Evolutionary conservation across 2,797 vertebrate genomes (phyloP).

Genomic region (Tokudaia tokunoshimensis): DNA sequence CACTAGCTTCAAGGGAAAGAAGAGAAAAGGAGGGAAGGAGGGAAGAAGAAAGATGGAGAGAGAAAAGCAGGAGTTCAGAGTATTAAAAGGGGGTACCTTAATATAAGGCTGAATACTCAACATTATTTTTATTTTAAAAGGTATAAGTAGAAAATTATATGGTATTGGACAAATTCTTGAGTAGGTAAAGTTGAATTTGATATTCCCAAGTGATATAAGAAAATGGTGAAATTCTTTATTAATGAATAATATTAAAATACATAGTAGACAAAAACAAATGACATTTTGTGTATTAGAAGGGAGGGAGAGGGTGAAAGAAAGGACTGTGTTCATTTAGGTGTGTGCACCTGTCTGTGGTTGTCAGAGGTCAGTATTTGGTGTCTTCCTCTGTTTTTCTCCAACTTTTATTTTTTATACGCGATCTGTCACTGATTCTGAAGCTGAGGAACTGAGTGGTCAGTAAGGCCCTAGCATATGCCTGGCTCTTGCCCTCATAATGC

Average conservation of each 20-base stretch:
- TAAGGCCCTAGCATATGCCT: not conserved
- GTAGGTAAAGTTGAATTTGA: not conserved
- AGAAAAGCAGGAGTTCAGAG: not conserved
- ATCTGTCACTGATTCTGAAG: not conserved
- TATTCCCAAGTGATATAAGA: not conserved
- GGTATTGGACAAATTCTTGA: not conserved
- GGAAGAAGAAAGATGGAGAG: not conserved
- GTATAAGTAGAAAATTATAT: not conserved
- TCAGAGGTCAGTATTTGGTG: not conserved
- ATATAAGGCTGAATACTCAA: not conserved
- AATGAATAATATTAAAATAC: not conserved
- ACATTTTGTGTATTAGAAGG: not conserved
- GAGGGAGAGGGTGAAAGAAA: too few relatives aligned
- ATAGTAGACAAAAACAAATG: not conserved
- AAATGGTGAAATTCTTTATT: not conserved
- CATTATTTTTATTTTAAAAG: not conserved
- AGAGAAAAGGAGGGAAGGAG: too few relatives aligned
- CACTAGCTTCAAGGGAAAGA: not conserved
- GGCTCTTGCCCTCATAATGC: not conserved
- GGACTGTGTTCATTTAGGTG: not conserved
- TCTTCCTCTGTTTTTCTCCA: not conserved
- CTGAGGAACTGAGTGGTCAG: not conserved
- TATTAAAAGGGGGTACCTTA: not conserved
- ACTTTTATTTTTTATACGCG: not conserved
- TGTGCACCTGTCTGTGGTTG: not conserved